phyloP scores from a whole-genome alignment of 2,888 invertebrate species.

The Strigamia transsilvanica region DNA sequence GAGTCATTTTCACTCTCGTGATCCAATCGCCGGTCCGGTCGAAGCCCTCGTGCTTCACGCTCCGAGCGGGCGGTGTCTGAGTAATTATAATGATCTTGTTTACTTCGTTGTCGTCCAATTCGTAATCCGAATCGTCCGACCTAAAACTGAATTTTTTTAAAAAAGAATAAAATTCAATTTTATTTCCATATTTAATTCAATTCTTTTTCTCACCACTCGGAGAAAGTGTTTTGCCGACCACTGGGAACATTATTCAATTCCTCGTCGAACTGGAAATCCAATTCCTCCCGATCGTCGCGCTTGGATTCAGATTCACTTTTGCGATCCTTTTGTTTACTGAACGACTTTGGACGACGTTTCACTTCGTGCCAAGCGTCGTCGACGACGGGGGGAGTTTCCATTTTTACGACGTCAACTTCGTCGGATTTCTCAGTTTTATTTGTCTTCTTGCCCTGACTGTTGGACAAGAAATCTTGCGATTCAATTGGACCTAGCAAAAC shows the following conservation, averaged over 20 bases:
- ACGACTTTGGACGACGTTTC: slow-evolving; percentile 54
- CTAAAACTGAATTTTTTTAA: slow-evolving; percentile 56
- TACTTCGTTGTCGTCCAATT: slow-evolving; percentile 90
- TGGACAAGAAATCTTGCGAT: background rate
- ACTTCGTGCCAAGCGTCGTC: slow-evolving; percentile 57
- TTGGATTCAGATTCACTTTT: slow-evolving; percentile 54
- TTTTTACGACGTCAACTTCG: background rate
- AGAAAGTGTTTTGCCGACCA: slow-evolving; percentile 82
- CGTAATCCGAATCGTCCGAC: slow-evolving; percentile 74
- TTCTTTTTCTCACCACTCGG: slow-evolving; percentile 72
- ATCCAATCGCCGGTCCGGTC: slow-evolving; percentile 91
- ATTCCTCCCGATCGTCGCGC: slow-evolving; percentile 74
- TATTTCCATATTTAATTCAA: background rate
- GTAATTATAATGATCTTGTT: slow-evolving; percentile 95
- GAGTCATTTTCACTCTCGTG: slow-evolving; percentile 90
- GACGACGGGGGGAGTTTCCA: background rate
- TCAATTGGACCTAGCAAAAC: background rate
- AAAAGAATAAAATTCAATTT: background rate
- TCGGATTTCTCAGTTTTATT: background rate
- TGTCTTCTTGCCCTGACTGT: background rate
- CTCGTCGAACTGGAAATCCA: slow-evolving; percentile 97
- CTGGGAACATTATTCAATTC: slow-evolving; percentile 80
- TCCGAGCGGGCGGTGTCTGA: slow-evolving; percentile 72
- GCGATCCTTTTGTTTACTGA: slow-evolving; percentile 55
- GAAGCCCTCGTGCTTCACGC: slow-evolving; percentile 84